Conservation (phyloP, 35 echinoderm and acorn worm species). For the Amphiura filiformis region DNA sequence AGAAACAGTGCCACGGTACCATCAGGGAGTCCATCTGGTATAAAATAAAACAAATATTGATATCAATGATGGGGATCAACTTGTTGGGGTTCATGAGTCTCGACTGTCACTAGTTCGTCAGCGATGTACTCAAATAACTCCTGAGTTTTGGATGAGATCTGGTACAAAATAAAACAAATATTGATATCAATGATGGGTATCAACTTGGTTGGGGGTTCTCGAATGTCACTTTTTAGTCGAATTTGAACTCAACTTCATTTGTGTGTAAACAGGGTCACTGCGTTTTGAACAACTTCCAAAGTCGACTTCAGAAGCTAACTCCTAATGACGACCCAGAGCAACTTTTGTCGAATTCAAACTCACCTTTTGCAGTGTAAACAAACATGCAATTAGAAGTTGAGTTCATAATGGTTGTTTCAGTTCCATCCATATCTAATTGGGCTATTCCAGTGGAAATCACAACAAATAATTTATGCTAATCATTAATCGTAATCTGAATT, state of each 20-base stretch:
- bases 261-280: no score
- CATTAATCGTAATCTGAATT: no score
- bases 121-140: constrained; percentile 77
- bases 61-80: constrained; percentile 31
- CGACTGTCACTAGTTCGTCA: constrained; percentile 84
- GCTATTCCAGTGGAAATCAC: not conserved
- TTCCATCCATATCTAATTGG: not conserved
- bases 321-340: no score
- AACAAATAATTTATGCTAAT: no score
- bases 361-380: no score
- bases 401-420: no score
- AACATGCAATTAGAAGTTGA: no score
- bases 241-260: constrained; percentile 63
- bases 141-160: constrained; percentile 79
- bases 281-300: not conserved
- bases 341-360: no score
- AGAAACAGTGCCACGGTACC: constrained; percentile 68
- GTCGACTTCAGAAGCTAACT: not conserved
- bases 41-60: not conserved
- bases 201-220: constrained; percentile 73
- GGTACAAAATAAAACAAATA: not conserved
- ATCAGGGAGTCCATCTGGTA: not conserved
- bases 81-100: constrained; percentile 61
- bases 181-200: constrained; percentile 13
- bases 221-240: constrained; percentile 79